Conservation (phyloP, 2,888 invertebrate genomes). For the Drosophila fungiperda region DNA sequence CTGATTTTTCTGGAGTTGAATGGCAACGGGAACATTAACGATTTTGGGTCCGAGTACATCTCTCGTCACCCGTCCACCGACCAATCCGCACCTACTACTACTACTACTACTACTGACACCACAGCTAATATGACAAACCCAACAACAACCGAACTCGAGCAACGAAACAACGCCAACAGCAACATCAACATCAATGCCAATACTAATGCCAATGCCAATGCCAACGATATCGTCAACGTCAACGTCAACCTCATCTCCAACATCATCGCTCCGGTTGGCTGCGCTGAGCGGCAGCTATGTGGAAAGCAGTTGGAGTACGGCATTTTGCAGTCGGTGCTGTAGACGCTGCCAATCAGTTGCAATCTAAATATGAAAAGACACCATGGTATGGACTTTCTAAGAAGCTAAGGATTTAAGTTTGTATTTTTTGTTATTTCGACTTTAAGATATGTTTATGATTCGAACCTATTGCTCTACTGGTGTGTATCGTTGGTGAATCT, state of each 20-base stretch:
- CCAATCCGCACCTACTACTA: not conserved
- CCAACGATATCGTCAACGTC: not conserved
- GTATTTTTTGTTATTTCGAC: not conserved
- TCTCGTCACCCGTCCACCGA: conserved; percentile 8
- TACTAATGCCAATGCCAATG: not conserved
- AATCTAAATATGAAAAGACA: not conserved
- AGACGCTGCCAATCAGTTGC: conserved; percentile 2
- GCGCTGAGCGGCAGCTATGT: not conserved
- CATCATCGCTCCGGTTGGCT: not conserved
- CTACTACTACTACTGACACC: conserved; percentile 11
- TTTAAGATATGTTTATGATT: conserved; percentile 20
- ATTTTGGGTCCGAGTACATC: not conserved
- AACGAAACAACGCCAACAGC: not conserved
- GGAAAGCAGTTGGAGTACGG: conserved; percentile 10
- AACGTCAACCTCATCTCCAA: not conserved
- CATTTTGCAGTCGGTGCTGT: conserved; percentile 10
- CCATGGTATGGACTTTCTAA: conserved; percentile 9
- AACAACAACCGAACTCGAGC: not conserved
- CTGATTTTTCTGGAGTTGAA: conserved; percentile 62
- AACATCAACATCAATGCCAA: not conserved
- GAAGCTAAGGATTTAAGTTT: conserved; percentile 9
- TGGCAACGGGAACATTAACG: not conserved
- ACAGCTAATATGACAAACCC: not conserved
- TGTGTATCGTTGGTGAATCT: conserved; percentile 29
- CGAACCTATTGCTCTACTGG: conserved; percentile 14